phyloP scores from a whole-genome alignment of 2,888 invertebrate genomes.

The Antheraea assamensis region DNA sequence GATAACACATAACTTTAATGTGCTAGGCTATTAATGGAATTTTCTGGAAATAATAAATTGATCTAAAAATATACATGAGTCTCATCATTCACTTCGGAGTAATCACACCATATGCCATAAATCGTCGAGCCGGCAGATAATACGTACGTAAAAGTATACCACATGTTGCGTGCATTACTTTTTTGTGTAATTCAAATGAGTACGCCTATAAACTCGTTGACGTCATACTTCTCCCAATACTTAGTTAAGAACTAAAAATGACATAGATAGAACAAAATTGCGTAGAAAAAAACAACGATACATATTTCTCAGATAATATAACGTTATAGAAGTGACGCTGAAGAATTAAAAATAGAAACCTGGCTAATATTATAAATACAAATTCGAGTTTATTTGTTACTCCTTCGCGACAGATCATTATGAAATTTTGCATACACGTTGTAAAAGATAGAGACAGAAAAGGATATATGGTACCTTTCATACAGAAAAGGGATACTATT shows the following conservation, averaged over 20 bases:
- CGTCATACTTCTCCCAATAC: background rate
- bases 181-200: background rate
- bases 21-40: background rate
- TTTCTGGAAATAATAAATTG: background rate
- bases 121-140: background rate
- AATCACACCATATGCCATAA: slow-evolving; percentile 9
- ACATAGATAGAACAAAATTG: background rate
- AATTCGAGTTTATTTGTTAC: no score
- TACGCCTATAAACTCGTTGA: background rate
- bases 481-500: no score
- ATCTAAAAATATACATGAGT: slow-evolving; percentile 1
- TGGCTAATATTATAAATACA: no score
- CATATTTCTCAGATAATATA: background rate
- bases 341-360: no score
- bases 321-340: no score
- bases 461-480: no score
- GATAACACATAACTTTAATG: background rate
- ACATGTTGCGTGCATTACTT: background rate
- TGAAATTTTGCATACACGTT: no score
- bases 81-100: background rate
- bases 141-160: background rate
- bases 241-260: background rate
- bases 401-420: no score
- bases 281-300: background rate
- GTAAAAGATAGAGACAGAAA: no score